Evolutionary conservation across 2,888 invertebrate species (phyloP), one percentile per base, ranked within the genome.

Genomic region (Lumbricus terrestris): DNA sequence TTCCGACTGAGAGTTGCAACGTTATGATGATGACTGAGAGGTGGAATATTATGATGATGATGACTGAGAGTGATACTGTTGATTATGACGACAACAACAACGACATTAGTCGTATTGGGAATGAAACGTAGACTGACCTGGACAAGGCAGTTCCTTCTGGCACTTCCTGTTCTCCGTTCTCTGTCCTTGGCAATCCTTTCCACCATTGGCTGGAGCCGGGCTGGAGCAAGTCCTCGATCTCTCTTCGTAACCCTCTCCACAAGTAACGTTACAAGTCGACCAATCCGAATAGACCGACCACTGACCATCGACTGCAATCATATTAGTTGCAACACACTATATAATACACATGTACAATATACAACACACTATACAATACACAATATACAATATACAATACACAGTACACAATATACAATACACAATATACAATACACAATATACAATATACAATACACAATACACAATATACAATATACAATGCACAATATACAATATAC

Each of bases 201-300:
- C 91, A 33, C 91, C 91, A 38, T 91, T 88, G 82, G 69, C 89
- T 29, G 91, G 90, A 34, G 89, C 69, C 34, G 91, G 91, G 35
- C 83, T 47, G 69, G 90, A 88, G 83, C 91, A 91, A 34, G 34
- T 90, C 40, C 91, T 83, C 47, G 54, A 40, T 37, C 90, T 35
- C 29, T 82, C 69, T 40, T 85, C 88, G 37, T 85, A 90, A 47
- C 82, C 90, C 20, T 83, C 89, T 15, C 85, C 89, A 40, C 89
- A 91, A 35, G 90, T 90, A 29, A 38, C 54, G 33, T 40, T 83
- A 42, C 89, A 47, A 18, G 42, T 38, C 5, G 88, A 82, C 90
- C 90, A 91, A 11, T 89, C 88, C 47, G 89, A 42, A 90, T 90
- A 91, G 37, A 88, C 85, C n/a, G 89, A 34, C 90, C 90, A 91